A percentile compares a stretch with the other conserved stretches of the same genome.
Evolutionary conservation across 2,888 invertebrate species (phyloP).

Genomic region (Labia minor): DNA sequence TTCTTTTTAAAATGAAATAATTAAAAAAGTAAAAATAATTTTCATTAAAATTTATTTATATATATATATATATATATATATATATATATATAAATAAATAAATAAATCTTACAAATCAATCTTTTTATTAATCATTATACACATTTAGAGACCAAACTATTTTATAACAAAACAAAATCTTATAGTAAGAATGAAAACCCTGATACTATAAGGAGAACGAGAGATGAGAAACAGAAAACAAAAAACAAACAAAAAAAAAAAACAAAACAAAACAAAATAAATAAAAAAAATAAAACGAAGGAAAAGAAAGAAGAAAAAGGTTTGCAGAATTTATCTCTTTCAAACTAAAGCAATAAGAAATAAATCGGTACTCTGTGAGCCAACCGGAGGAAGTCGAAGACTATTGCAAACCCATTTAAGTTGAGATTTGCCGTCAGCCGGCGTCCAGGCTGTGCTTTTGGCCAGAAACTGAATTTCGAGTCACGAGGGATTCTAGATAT

Average conservation of each 20-base stretch:
- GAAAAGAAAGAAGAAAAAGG: not conserved
- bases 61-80: no score
- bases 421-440: slow-evolving; percentile 13
- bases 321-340: not conserved
- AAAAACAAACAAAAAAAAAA: not conserved
- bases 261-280: not conserved
- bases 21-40: no score
- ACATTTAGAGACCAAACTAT: no score
- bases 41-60: no score
- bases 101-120: no score
- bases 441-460: not conserved
- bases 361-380: slow-evolving; percentile 4
- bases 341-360: slow-evolving; percentile 5
- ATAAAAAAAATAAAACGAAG: not conserved
- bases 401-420: slow-evolving; percentile 13
- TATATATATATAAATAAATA: no score
- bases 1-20: no score
- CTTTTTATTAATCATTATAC: no score
- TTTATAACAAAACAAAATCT: no score
- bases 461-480: slow-evolving; percentile 1
- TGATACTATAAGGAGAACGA: no score
- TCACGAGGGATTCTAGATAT: not conserved
- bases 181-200: no score
- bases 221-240: no score
- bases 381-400: not conserved